A percentile compares a stretch with the other conserved stretches of the same genome.
These are phyloP conservation scores for Linnaemya vulpina DNA, from an alignment of 2,888 invertebrate species.

Conservation along the genomic window DNA sequence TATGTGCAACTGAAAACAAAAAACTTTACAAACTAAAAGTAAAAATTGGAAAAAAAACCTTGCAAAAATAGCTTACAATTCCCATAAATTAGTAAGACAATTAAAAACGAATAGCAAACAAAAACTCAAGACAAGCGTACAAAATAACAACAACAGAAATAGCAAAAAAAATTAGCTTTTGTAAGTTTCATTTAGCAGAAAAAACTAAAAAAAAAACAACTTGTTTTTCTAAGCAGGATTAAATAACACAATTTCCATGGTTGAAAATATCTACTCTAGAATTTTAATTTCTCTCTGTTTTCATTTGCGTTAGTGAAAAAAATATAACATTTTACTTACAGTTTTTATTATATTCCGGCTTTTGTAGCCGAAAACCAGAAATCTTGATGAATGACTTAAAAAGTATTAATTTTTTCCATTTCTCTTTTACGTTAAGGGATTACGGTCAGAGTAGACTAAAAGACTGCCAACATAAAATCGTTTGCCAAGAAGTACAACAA, in stretches of 20 bases:
- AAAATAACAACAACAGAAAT: background rate
- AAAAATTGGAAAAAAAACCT: slow-evolving; percentile 12
- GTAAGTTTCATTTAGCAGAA: slow-evolving; percentile 4
- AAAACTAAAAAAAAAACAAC: slow-evolving; percentile 1
- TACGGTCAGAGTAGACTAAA: slow-evolving; percentile 6
- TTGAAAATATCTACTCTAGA: background rate
- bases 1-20: background rate
- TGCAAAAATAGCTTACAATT: slow-evolving; percentile 43
- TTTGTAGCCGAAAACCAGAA: slow-evolving; percentile 3
- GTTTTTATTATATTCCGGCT: slow-evolving; percentile 15
- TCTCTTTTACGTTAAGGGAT: slow-evolving; percentile 3
- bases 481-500: background rate
- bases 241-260: slow-evolving; percentile 10
- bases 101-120: slow-evolving; percentile 48
- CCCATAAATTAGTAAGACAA: slow-evolving; percentile 65
- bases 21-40: background rate
- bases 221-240: slow-evolving; percentile 28
- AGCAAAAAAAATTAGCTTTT: background rate
- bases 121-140: background rate
- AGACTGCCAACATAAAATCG: background rate
- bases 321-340: slow-evolving; percentile 3
- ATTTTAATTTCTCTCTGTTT: background rate
- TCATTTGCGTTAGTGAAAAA: background rate
- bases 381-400: slow-evolving; percentile 16
- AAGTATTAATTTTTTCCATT: background rate